These are phyloP conservation scores for Bos javanicus DNA, from an alignment of 2,113 vertebrate species.

Conservation along the genomic window DNA sequence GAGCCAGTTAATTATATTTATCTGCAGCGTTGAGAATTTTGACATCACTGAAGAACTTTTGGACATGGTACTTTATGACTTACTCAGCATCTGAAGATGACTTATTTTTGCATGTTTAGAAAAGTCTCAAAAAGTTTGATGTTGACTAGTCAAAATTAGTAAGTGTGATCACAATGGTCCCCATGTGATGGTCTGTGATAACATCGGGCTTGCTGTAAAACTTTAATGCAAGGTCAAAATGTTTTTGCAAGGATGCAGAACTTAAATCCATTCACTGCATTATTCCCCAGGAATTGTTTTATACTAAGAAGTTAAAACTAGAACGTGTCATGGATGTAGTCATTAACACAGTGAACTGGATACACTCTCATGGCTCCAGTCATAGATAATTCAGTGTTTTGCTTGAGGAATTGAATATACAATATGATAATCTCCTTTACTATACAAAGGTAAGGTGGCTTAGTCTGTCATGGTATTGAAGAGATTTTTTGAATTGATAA, in stretches of 20 bases:
- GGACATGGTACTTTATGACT: not conserved
- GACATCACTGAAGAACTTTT: not conserved
- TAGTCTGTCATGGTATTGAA: not conserved
- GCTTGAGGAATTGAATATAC: not conserved
- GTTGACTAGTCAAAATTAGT: not conserved
- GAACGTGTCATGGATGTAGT: not conserved
- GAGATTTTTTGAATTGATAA: not conserved
- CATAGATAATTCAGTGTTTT: not conserved
- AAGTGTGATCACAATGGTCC: not conserved
- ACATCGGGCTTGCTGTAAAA: not conserved
- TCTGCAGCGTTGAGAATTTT: not conserved
- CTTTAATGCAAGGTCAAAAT: not conserved
- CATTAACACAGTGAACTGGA: not conserved
- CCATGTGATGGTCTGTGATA: not conserved
- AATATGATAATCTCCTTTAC: not conserved
- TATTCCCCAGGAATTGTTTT: not conserved
- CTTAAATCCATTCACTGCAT: not conserved
- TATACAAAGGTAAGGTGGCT: not conserved
- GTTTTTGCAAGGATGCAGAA: not conserved
- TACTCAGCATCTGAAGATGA: not conserved
- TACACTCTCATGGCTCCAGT: not conserved
- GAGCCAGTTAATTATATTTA: not conserved
- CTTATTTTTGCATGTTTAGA: not conserved
- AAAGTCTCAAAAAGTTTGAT: not conserved
- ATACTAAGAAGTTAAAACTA: not conserved